Evolutionary conservation across 2,113 vertebrate species (phyloP).

Genomic region (Hemiscyllium ocellatum): DNA sequence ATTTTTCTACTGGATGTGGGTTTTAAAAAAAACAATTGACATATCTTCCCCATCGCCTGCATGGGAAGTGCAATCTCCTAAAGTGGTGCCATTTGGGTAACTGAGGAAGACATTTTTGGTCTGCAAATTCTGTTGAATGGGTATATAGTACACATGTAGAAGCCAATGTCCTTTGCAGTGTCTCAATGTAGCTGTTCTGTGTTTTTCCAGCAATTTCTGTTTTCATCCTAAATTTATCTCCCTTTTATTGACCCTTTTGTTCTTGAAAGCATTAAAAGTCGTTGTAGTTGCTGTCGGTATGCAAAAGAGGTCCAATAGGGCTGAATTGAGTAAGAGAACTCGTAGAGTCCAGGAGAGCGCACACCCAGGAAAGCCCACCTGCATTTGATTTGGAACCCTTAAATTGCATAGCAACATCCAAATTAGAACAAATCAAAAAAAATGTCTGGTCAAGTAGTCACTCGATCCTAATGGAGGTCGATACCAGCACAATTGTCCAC

Average conservation of each 20-base stretch:
- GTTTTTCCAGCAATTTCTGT: too few relatives aligned
- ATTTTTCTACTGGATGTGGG: background rate
- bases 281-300: too few relatives aligned
- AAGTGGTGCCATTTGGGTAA: background rate
- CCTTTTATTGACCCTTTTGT: background rate
- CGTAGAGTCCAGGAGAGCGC: too few relatives aligned
- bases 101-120: background rate
- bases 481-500: too few relatives aligned
- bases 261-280: background rate
- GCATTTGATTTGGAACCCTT: too few relatives aligned
- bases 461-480: too few relatives aligned
- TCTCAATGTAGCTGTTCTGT: background rate
- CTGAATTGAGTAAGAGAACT: too few relatives aligned
- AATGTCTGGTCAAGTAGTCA: too few relatives aligned
- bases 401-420: too few relatives aligned
- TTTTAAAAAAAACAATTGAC: background rate
- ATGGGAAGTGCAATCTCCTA: background rate
- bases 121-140: background rate
- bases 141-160: background rate
- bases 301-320: too few relatives aligned
- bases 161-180: background rate
- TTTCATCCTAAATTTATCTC: background rate
- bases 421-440: too few relatives aligned
- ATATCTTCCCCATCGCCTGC: background rate
- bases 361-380: too few relatives aligned